These are phyloP conservation scores for Xenopus borealis DNA, from an alignment of 2,113 vertebrate species.

Conservation along the genomic window DNA sequence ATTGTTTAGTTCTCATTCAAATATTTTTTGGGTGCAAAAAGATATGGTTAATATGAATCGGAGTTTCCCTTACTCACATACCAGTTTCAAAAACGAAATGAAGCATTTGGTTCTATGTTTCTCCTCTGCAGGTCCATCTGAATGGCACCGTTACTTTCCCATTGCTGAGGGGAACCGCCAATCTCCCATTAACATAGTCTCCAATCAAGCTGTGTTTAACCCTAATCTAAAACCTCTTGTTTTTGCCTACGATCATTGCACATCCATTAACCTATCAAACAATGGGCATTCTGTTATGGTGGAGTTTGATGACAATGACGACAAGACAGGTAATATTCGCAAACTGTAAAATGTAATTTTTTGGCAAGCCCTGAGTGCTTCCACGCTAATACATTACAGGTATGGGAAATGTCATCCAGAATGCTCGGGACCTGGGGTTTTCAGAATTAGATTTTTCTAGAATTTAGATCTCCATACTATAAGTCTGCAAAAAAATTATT, in stretches of 20 bases:
- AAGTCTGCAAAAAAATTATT: too few relatives aligned
- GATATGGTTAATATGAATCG: too few relatives aligned
- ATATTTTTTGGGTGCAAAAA: too few relatives aligned
- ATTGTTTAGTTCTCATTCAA: too few relatives aligned
- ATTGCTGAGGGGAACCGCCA: constrained; percentile 83
- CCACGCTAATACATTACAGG: too few relatives aligned
- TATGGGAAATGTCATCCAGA: too few relatives aligned
- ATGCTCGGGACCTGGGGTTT: too few relatives aligned
- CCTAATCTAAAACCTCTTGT: constrained; percentile 69
- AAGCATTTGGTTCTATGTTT: neutral
- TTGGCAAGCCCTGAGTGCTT: too few relatives aligned
- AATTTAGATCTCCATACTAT: too few relatives aligned
- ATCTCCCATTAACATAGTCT: constrained; percentile 89
- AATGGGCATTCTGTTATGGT: constrained; percentile 92
- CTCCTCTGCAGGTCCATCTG: constrained; percentile 73
- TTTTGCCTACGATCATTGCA: constrained; percentile 79
- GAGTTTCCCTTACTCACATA: too few relatives aligned
- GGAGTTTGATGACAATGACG: constrained; percentile 84
- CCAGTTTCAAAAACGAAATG: too few relatives aligned
- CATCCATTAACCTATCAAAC: constrained; percentile 83
- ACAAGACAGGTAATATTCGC: constrained; percentile 76
- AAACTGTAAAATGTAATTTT: neutral
- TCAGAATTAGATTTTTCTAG: too few relatives aligned
- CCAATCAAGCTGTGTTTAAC: constrained; percentile 75
- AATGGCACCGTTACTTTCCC: constrained; percentile 84